Evolutionary conservation across 2,797 vertebrate genomes (phyloP).

Genomic region (Potorous gilbertii): DNA sequence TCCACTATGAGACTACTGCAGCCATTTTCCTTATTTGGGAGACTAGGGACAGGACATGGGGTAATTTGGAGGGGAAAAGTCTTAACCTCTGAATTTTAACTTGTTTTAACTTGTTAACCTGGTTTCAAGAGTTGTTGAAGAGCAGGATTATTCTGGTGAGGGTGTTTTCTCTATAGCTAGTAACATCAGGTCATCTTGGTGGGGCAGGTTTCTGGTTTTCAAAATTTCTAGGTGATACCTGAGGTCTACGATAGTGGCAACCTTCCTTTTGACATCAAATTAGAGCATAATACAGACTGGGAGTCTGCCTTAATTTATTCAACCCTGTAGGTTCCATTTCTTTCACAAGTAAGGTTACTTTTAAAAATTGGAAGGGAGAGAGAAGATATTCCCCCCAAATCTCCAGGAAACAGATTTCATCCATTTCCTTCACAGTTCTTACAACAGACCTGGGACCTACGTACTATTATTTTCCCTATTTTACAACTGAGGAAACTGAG

Average conservation of each 20-base stretch:
- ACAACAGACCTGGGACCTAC: background rate
- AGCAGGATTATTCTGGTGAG: background rate
- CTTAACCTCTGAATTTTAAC: background rate
- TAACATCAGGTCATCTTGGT: background rate
- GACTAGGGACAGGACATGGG: background rate
- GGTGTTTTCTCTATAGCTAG: background rate
- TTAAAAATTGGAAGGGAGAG: background rate
- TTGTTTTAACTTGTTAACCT: background rate
- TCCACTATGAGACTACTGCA: background rate
- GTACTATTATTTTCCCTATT: background rate
- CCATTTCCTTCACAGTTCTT: background rate
- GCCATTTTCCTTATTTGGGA: background rate
- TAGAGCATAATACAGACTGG: too few species aligned
- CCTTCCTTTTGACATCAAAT: too few species aligned
- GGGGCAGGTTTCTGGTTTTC: background rate
- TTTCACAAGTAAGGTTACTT: background rate
- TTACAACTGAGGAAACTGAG: background rate
- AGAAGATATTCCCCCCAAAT: too few species aligned
- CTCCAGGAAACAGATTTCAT: too few species aligned
- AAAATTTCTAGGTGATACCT: background rate
- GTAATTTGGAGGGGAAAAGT: background rate
- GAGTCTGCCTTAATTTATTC: background rate
- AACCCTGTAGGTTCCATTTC: background rate
- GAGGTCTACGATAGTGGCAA: background rate
- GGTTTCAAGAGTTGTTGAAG: background rate